Conservation (phyloP, 2,797 vertebrate species). For the Phylloscopus collybita region DNA sequence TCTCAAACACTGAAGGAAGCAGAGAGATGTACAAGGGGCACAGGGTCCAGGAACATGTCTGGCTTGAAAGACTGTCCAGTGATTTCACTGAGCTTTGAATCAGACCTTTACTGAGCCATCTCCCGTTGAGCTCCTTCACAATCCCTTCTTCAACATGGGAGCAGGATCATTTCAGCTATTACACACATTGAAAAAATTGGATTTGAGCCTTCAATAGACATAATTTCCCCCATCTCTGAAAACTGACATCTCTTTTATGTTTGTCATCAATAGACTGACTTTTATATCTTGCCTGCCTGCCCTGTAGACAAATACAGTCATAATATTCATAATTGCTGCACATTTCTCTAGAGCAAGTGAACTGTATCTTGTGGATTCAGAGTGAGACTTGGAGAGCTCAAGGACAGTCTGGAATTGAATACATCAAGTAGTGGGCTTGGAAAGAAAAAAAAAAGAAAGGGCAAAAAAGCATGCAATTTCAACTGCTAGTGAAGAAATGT, state of each 20-base stretch:
- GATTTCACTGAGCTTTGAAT: neutral
- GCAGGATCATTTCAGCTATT: neutral
- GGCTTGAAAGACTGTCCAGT: neutral
- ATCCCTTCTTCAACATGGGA: neutral
- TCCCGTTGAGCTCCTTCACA: neutral
- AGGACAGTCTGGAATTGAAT: conserved; percentile 49
- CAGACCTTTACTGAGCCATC: neutral
- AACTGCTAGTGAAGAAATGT: conserved; percentile 2
- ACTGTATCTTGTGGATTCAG: conserved; percentile 7
- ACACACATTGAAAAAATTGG: neutral
- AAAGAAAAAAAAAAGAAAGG: neutral
- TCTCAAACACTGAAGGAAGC: neutral
- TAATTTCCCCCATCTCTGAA: neutral
- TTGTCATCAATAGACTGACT: neutral
- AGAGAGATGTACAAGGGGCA: neutral
- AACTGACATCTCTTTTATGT: neutral
- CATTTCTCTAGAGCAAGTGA: neutral
- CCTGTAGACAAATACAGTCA: neutral
- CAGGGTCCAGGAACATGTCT: accelerated
- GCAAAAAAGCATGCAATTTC: neutral
- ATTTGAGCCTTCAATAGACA: conserved; percentile 19
- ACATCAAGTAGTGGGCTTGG: neutral
- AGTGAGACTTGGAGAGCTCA: conserved; percentile 24
- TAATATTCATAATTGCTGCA: conserved; percentile 13
- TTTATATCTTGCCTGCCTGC: neutral